Evolutionary conservation across 2,113 vertebrate species (phyloP).

Genomic region (Chlorodrepanis virens): DNA sequence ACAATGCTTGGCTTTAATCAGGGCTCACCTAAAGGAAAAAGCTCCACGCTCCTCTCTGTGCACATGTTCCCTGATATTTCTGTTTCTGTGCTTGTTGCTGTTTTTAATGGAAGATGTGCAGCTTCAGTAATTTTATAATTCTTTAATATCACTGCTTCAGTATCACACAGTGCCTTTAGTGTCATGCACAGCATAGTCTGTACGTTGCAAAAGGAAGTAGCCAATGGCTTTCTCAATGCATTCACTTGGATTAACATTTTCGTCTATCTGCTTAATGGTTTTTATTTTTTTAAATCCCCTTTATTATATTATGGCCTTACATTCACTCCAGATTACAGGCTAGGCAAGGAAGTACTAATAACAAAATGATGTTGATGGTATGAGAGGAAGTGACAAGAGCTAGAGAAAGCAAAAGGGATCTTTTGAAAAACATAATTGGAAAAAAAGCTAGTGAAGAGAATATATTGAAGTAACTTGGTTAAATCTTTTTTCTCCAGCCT

Average conservation of each 20-base stretch:
- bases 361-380: neutral
- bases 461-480: neutral
- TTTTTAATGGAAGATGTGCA: neutral
- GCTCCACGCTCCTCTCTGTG: neutral
- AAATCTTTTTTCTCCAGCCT: neutral
- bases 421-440: neutral
- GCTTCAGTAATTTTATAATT: neutral
- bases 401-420: neutral
- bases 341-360: neutral
- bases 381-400: neutral
- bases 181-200: neutral
- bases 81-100: neutral
- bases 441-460: neutral
- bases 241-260: neutral
- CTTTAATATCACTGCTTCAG: neutral
- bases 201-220: neutral
- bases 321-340: neutral
- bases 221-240: neutral
- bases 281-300: neutral
- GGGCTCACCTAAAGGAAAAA: neutral
- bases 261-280: neutral
- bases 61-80: neutral
- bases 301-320: neutral
- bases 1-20: neutral
- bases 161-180: neutral